A percentile compares a stretch with the other conserved stretches of the same genome.
Conservation (phyloP, 1,140 invertebrate genomes). For the Anastrepha obliqua region DNA sequence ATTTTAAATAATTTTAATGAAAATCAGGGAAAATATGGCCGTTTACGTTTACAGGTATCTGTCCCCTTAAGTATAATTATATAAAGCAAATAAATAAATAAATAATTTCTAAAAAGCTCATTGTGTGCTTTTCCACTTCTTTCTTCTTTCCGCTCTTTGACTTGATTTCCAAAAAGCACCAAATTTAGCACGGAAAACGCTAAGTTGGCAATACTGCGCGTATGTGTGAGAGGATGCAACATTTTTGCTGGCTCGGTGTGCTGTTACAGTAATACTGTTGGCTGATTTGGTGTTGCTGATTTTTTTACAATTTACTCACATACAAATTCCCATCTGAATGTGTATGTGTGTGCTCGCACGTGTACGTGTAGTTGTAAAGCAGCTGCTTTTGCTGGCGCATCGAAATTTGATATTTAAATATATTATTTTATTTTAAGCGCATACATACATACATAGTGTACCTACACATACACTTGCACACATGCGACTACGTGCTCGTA, state of each 20-base stretch:
- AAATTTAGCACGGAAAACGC: no score
- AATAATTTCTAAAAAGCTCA: no score
- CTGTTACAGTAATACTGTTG: slow-evolving; percentile 17
- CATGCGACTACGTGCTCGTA: background rate
- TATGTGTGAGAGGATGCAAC: background rate
- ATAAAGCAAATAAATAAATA: no score
- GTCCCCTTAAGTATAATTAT: no score
- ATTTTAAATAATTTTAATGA: no score
- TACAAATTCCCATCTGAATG: background rate
- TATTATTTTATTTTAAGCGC: background rate
- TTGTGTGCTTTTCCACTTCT: no score
- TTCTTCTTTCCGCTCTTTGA: no score
- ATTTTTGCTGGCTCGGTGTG: slow-evolving; percentile 19
- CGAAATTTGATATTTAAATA: slow-evolving; percentile 49
- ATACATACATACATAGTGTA: background rate
- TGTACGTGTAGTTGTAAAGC: background rate
- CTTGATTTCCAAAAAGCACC: no score
- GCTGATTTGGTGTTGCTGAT: slow-evolving; percentile 4
- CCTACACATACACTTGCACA: background rate
- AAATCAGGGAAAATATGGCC: no score
- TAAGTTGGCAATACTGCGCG: no score
- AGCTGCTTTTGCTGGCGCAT: slow-evolving; percentile 31
- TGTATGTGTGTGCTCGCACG: background rate
- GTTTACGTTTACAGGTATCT: no score
- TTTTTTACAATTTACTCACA: background rate